Percentiles rank a stretch among this genome's conserved stretches.
Conservation (phyloP, 2,113 vertebrate species). For the Pelvicachromis taeniatus region DNA sequence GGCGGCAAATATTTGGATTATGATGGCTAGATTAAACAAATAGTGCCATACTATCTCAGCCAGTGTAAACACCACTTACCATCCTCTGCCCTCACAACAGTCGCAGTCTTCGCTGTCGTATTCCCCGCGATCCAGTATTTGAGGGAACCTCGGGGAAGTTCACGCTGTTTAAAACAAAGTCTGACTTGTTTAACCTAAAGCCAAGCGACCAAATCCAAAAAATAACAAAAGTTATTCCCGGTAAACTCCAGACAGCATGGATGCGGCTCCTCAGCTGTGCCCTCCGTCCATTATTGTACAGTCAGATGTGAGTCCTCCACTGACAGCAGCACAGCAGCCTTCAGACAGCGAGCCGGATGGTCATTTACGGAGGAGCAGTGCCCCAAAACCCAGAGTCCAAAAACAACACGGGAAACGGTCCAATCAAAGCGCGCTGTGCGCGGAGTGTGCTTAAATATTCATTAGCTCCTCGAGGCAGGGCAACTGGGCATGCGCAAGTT, state of each 20-base stretch:
- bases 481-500: constrained; percentile 46
- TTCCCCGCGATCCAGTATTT: constrained; percentile 6
- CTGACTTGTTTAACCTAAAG: neutral
- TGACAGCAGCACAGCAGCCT: constrained; percentile 16
- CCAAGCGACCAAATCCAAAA: constrained; percentile 2
- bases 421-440: constrained; percentile 38
- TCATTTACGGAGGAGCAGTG: neutral
- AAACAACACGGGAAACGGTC: constrained; percentile 53
- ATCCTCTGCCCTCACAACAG: constrained; percentile 42
- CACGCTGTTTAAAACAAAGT: neutral
- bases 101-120: neutral
- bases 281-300: constrained; percentile 45
- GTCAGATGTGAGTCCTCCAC: neutral
- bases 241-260: constrained; percentile 7
- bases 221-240: constrained; percentile 18
- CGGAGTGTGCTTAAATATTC: constrained; percentile 42
- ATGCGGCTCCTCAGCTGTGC: constrained; percentile 42
- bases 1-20: neutral
- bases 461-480: neutral
- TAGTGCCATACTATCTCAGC: neutral
- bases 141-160: neutral
- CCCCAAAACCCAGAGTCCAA: neutral
- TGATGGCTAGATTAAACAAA: neutral
- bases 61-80: constrained; percentile 49
- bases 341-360: neutral